Base-by-base conservation (phyloP, 2,797 vertebrate species). In the Huso huso region DNA sequence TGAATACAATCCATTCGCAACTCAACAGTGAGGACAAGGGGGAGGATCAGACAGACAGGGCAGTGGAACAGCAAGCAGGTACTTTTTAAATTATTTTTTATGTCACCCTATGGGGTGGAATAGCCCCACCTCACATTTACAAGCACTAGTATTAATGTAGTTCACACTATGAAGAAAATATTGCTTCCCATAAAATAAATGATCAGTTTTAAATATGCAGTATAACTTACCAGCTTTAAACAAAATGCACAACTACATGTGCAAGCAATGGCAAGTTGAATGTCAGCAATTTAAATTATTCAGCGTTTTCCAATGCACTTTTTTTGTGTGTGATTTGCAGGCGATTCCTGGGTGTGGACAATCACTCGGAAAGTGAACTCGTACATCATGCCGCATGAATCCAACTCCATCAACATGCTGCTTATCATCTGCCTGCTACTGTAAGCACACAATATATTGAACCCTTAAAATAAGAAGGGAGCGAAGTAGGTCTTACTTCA, bases 381-480 rank as follows among this genome's bases (percentile, higher is more conserved):
- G 49, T 73, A 90, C 73, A 79, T 90, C 72, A 77, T 83, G 74
- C 86, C 88, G 77, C 79, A 83, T 70, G 84, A 81, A 63, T 71
- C 82, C 69, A 83, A 78, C 72, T 78, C 73, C 75, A 77, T 93
- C 74, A 89, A 90, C 75, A 78, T 78, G 2, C 53, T 94, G n/a
- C 87, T 95, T 73, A 77, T 89, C 75, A 80, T 93, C 80, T 94
- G 93, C 82, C 75, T 94, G 78, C 84, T 95, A 69, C 79, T 96
- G 93, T 95, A 74, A 93, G 89, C 83, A 37, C 61, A 49, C 2
- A 18, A 8, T 55, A 12, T 37, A 37, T 37, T 37, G 23, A 37
- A 37, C 23, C 23, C 23, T 37, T 37, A 3, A 37, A 37, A 3
- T 37, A 37, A 37, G 23, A 4, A 37, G 15, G 23, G 23, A 37